Base-by-base conservation (phyloP, 1,140 invertebrate species). In the Drosophila tani region DNA sequence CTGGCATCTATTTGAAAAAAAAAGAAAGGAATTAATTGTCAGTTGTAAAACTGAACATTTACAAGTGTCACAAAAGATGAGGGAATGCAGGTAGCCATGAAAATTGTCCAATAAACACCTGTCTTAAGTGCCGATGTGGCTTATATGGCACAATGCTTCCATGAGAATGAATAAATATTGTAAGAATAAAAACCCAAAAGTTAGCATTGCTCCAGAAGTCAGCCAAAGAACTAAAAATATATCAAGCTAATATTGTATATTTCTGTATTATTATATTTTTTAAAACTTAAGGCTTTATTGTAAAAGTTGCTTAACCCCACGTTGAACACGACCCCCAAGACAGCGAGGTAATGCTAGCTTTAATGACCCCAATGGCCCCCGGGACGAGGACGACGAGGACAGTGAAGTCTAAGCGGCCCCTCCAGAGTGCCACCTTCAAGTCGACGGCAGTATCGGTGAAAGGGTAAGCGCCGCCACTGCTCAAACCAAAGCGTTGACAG, bases 31-130 rank as follows among this genome's bases (percentile, higher is more conserved):
- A 57, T 77, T 81, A 79, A 82, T 77, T 86, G 71, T 70, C 83
- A 76, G 75, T 82, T 79, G 71, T 76, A 67, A 77, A 77, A 75
- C 46, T 27, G 46, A 64, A 75, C 58, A 65, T 51, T 14, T 64
- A 45, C 24, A 66, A 57, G 45, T 24, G 27, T 45, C 27, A 35
- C 11, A 43, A 7, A 35, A 35, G 41, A 11, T 12, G n/a, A 6
- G 24, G 7, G n/a, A 15, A 32, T n/a, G 15, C 2, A 11, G 35
- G n/a, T 29, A 8, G 24, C 19, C 21, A 7, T 35, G 56, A 24
- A 29, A 24, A 45, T 45, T 62, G 27, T 24, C 40, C 57, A 65
- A 45, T 63, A 63, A 63, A 45, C 55, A 63, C 57, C 40, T 11
- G 19, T 7, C 2, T 32, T 8, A 24, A 27, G 24, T 29, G 38